Base-by-base conservation (phyloP, 2,797 vertebrate genomes). In the Phrynocephalus guinanensis region DNA sequence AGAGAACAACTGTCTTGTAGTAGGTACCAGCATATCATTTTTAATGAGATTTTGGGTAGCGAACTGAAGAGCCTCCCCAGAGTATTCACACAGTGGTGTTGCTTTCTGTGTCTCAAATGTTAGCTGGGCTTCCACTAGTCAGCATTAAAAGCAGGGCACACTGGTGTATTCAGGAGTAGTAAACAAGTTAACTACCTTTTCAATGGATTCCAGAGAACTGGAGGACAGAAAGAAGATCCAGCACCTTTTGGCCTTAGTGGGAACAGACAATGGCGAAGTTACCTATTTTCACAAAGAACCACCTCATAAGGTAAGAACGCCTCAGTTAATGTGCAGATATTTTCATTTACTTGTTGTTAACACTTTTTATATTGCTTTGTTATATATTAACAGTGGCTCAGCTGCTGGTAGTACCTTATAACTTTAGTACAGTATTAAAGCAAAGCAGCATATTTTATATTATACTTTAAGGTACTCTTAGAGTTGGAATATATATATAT, bases 161-260 rank as follows among this genome's bases (percentile, higher is more conserved):
- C 63, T n/a, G 82, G 72, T 20, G 22, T 26, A 26, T 20, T 52
- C 68, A 8, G 38, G 18, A 85, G 8, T 13, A 89, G 78, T 15
- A 0, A 75, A 7, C 1, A 1, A 56, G 0, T 28, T 1, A 76
- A 0, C 0, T 91, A 66, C 20, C 26, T 95, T 44, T 89, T 56
- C 0, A 92, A 93, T 93, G 80, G 85, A 94, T 93, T 95, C 1
- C 92, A 99, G 99, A 94, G 99, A 99, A 90, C 26, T 99, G 88
- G 98, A 99, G 87, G 99, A 99, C 95, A 97, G 98, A 91, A 99
- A 98, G 91, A 99, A 98, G 95, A 99, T 99, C 92, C 98, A 99
- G 18, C 97, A 97, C 85, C 98, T 99, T 85, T 95, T 99, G 88
- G 92, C 97, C 75, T 95, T 99, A 84, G 96, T 98, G 79, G 98